A percentile compares a stretch with the other conserved stretches of the same genome.
These are phyloP conservation scores for Acestrorhynchus altus DNA, from an alignment of 2,797 vertebrate species.

Conservation along the genomic window DNA sequence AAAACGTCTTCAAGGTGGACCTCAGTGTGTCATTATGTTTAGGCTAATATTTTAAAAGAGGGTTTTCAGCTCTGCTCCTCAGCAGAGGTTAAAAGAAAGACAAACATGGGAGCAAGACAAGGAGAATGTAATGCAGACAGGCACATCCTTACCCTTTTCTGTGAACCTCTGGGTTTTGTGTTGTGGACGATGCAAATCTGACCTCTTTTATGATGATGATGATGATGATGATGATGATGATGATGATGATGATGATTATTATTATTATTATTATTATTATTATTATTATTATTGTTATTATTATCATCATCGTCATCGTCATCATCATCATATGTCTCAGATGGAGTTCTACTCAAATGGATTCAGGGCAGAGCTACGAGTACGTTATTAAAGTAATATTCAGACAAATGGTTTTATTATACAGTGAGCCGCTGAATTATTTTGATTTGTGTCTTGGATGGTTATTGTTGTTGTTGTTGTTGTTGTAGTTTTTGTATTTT, in stretches of 20 bases:
- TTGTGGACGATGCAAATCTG: conserved; percentile 46
- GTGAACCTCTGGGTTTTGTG: conserved; percentile 27
- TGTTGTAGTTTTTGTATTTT: conserved; percentile 4
- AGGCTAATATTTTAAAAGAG: conserved; percentile 19
- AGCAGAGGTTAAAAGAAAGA: conserved; percentile 41
- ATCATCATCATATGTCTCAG: conserved; percentile 10
- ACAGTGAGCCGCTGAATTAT: conserved; percentile 6
- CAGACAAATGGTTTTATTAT: conserved; percentile 35
- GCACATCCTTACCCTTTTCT: conserved; percentile 6
- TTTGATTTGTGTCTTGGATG: conserved; percentile 12
- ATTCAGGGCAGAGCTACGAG: conserved; percentile 51
- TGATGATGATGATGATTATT: too few relatives aligned
- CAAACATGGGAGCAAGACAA: background rate
- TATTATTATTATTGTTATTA: conserved; percentile 5
- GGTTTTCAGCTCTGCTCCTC: conserved; percentile 4
- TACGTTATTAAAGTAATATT: conserved; percentile 48
- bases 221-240: conserved; percentile 7
- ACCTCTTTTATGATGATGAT: conserved; percentile 44
- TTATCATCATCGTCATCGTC: too few relatives aligned
- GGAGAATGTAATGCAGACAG: background rate
- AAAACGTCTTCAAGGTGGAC: background rate
- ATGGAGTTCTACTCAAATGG: conserved; percentile 54
- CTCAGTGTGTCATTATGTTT: conserved; percentile 26
- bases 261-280: too few relatives aligned
- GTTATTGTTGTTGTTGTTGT: too few relatives aligned